These are phyloP conservation scores for Atrichornis clamosus DNA, from an alignment of 2,113 vertebrate genomes.

Conservation along the genomic window DNA sequence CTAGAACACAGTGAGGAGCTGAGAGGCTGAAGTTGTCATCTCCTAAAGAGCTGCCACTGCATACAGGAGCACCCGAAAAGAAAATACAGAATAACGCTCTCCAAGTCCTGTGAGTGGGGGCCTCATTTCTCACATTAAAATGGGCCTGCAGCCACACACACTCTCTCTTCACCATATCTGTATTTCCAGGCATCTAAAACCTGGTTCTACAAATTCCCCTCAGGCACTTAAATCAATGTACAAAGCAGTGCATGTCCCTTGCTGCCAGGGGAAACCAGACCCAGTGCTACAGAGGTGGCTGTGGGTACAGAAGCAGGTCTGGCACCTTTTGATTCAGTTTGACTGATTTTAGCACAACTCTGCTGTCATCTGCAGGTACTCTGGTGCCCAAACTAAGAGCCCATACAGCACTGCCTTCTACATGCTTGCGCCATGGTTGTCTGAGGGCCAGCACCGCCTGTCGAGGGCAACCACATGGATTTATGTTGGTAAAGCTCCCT, in stretches of 20 bases:
- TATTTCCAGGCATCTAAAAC: not conserved
- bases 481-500: not conserved
- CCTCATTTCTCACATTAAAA: not conserved
- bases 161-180: not conserved
- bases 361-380: not conserved
- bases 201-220: not conserved
- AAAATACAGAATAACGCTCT: not conserved
- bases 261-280: not conserved
- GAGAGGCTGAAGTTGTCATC: not conserved
- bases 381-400: not conserved
- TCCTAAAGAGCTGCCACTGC: not conserved
- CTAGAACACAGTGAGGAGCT: not conserved
- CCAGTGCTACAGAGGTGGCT: accelerated
- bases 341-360: not conserved
- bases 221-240: not conserved
- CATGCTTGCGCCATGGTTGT: not conserved
- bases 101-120: not conserved
- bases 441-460: not conserved
- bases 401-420: not conserved
- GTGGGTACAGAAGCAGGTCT: not conserved
- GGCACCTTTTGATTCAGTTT: not conserved
- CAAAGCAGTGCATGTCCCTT: not conserved
- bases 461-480: accelerated
- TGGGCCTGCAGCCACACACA: not conserved
- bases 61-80: not conserved